Percentiles rank a stretch among this genome's conserved stretches.
Conservation (phyloP, 2,113 vertebrate genomes). For the Pangasianodon hypophthalmus region DNA sequence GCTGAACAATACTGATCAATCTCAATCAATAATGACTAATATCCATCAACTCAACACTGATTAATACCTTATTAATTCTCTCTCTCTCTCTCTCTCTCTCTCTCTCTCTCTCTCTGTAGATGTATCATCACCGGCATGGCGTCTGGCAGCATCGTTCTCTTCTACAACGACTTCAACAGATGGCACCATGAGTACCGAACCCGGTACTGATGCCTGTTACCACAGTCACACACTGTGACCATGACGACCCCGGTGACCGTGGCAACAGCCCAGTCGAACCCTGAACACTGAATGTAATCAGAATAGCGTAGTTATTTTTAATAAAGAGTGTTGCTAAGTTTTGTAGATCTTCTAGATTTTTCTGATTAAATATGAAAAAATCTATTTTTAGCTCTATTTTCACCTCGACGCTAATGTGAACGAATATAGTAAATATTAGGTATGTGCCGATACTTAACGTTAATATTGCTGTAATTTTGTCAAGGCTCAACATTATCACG, state of each 20-base stretch:
- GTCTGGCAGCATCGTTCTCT: constrained; percentile 96
- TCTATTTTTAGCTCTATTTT: constrained; percentile 99
- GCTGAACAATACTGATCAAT: too few species aligned
- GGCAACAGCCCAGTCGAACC: constrained; percentile 59
- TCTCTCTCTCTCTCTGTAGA: constrained; percentile 68
- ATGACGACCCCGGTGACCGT: constrained; percentile 29
- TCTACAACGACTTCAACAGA: constrained; percentile 98
- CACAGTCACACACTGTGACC: not conserved
- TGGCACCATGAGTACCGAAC: constrained; percentile 99
- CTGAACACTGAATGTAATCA: constrained; percentile 84
- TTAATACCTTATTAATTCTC: too few species aligned
- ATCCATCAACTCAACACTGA: not conserved
- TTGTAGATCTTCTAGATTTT: constrained; percentile 89
- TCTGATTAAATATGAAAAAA: constrained; percentile 72
- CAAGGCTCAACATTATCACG: not conserved
- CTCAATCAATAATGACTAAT: too few species aligned
- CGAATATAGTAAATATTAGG: constrained; percentile 47
- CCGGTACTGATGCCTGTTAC: constrained; percentile 80
- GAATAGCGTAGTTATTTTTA: constrained; percentile 91
- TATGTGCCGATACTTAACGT: constrained; percentile 3
- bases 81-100: not conserved
- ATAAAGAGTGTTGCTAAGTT: constrained; percentile 95
- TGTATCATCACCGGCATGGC: constrained; percentile 98
- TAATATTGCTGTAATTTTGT: not conserved
- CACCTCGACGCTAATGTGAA: constrained; percentile 77